Percentiles rank a stretch among this genome's conserved stretches.
phyloP scores from a whole-genome alignment of 2,797 vertebrate genomes.

The Pempheris klunzingeri region DNA sequence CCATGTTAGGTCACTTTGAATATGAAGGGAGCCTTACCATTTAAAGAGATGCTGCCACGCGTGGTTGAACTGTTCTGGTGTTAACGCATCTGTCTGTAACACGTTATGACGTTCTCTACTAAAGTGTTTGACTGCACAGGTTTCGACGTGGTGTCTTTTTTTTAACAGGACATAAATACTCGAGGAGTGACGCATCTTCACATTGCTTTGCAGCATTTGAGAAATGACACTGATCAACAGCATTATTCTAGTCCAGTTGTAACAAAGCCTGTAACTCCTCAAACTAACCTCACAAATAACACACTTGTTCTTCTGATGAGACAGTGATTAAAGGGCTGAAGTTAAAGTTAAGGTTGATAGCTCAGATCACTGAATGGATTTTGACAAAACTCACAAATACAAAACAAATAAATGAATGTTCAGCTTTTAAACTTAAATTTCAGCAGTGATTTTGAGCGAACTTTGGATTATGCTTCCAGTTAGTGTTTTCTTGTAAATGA shows the following conservation, averaged over 20 bases:
- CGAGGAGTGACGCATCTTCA: background rate
- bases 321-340: background rate
- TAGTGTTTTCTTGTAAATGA: background rate
- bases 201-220: constrained; percentile 5
- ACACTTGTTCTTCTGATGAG: background rate
- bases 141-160: constrained; percentile 23
- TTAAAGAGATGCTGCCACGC: background rate
- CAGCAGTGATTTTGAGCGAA: background rate
- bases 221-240: background rate
- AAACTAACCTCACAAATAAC: background rate
- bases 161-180: background rate
- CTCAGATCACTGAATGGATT: too few relatives aligned
- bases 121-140: constrained; percentile 43
- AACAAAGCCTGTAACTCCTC: background rate
- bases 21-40: background rate
- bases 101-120: constrained; percentile 27
- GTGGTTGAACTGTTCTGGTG: constrained; percentile 5
- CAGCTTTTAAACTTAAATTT: background rate
- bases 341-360: background rate
- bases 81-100: constrained; percentile 37
- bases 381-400: background rate
- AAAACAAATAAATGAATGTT: background rate
- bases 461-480: background rate
- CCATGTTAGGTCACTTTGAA: constrained; percentile 10
- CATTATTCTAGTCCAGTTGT: background rate